Evolutionary conservation across 2,113 vertebrate genomes (phyloP).

Genomic region (Rissa tridactyla): DNA sequence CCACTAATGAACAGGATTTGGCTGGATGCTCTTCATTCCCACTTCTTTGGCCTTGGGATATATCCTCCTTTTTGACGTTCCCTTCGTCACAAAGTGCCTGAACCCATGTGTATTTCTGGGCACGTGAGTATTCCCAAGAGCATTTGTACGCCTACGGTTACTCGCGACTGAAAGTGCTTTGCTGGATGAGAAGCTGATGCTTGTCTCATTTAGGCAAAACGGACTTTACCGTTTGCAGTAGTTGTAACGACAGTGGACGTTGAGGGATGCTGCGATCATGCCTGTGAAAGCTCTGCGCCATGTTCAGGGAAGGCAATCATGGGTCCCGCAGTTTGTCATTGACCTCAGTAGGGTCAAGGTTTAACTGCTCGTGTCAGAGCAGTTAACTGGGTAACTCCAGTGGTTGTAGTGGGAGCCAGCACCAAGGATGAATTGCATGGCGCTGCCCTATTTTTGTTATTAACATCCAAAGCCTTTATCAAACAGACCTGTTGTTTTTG

Average conservation of each 20-base stretch:
- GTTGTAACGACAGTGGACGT: fast-evolving
- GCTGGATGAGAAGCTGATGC: not conserved
- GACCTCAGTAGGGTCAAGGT: not conserved
- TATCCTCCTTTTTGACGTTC: not conserved
- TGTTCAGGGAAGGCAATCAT: not conserved
- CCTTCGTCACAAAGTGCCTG: not conserved
- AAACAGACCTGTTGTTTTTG: not conserved
- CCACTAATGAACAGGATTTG: not conserved
- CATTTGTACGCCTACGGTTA: not conserved
- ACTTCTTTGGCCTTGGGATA: not conserved
- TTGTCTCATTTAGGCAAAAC: not conserved
- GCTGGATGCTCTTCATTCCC: not conserved
- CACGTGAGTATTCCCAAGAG: not conserved
- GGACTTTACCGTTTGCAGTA: not conserved
- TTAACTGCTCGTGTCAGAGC: not conserved
- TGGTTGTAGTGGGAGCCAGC: not conserved
- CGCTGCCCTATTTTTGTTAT: not conserved
- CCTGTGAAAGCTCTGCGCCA: not conserved
- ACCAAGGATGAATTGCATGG: not conserved
- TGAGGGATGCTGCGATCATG: not conserved
- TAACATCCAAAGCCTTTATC: not conserved
- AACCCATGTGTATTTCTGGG: not conserved
- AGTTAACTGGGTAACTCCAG: not conserved
- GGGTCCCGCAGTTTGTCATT: not conserved
- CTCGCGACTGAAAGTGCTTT: not conserved